phyloP scores from a whole-genome alignment of 2,113 vertebrate species.

The Scopus umbretta region DNA sequence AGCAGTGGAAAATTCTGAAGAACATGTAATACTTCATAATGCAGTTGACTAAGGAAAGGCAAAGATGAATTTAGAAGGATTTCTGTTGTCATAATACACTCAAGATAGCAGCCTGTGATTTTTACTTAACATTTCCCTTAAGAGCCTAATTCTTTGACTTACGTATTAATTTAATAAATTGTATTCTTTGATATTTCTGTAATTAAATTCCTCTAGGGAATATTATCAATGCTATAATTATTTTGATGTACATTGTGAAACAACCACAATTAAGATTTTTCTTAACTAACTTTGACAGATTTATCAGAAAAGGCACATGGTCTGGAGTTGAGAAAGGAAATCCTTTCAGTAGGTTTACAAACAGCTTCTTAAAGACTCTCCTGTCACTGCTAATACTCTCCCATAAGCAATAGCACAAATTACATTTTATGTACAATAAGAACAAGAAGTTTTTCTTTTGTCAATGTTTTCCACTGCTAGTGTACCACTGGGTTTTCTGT shows the following conservation, averaged over 20 bases:
- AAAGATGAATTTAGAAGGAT: background rate
- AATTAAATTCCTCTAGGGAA: background rate
- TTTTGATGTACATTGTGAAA: background rate
- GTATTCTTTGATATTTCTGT: background rate
- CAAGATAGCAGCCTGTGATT: background rate
- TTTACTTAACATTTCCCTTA: background rate
- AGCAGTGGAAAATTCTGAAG: background rate
- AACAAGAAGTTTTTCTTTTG: background rate
- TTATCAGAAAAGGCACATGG: background rate
- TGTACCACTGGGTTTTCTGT: background rate
- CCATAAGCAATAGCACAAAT: background rate
- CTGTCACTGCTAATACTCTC: background rate
- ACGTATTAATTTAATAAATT: background rate
- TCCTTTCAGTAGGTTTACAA: constrained; percentile 6
- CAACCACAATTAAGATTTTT: background rate
- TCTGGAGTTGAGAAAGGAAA: constrained; percentile 22
- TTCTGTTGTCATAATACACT: background rate
- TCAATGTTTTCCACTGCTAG: background rate
- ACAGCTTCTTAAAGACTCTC: background rate
- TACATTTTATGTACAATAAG: background rate
- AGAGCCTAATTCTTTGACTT: background rate
- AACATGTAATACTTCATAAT: background rate
- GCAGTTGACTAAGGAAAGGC: background rate
- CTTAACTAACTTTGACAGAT: background rate
- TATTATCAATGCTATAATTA: background rate